These are phyloP conservation scores for Zelostemma sp. DNA, from an alignment of 1,140 invertebrate genomes.

Conservation along the genomic window DNA sequence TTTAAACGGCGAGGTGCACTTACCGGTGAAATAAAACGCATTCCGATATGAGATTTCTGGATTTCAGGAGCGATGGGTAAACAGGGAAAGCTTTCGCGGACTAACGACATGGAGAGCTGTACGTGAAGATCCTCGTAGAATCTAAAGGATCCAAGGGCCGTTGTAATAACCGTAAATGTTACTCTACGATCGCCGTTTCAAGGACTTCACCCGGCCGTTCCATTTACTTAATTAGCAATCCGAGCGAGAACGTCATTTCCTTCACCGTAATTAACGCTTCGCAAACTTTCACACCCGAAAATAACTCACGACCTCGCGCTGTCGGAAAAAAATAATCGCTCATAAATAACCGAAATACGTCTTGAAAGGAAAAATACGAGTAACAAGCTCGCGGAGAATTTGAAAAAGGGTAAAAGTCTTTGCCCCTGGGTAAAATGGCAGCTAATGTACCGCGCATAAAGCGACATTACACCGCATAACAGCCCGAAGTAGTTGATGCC, in stretches of 20 bases:
- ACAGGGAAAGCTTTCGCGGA: conserved; percentile 1
- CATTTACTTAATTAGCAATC: conserved; percentile 54
- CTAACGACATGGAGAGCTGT: conserved; percentile 18
- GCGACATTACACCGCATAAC: conserved; percentile 36
- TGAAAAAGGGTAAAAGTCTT: conserved; percentile 17
- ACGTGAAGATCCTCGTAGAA: conserved; percentile 10
- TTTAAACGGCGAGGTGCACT: no score
- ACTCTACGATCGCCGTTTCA: conserved; percentile 40
- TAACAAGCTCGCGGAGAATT: no score
- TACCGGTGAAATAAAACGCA: no score
- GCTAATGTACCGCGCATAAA: conserved; percentile 37
- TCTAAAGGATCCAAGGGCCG: conserved; percentile 19
- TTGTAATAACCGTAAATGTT: conserved; percentile 51
- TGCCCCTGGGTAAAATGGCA: conserved; percentile 25
- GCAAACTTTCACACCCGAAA: conserved; percentile 28
- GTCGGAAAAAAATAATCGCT: conserved; percentile 11
- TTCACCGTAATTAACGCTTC: conserved; percentile 37
- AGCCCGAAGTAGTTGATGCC: conserved; percentile 27
- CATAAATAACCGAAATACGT: background rate
- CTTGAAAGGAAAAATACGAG: no score
- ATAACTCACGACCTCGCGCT: no score
- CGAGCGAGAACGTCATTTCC: conserved; percentile 22
- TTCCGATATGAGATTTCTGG: no score
- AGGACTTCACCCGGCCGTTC: conserved; percentile 30
- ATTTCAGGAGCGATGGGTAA: background rate